Evolutionary conservation across 1,140 invertebrate species (phyloP), one percentile per base, ranked within the genome.

Genomic region (Penaeus chinensis): DNA sequence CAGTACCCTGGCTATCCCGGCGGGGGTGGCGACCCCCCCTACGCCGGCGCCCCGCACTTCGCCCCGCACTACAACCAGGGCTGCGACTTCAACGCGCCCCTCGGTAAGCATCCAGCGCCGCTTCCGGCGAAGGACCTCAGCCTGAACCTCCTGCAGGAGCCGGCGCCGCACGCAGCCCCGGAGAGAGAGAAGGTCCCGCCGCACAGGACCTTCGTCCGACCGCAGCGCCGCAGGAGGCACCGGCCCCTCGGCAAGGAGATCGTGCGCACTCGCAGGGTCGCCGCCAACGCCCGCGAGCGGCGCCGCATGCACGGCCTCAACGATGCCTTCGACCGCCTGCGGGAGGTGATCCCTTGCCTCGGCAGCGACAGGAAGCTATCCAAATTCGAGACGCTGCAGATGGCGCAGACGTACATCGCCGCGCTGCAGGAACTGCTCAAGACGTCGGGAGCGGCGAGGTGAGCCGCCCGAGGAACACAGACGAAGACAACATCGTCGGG

Each of bases 361-460:
- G 95, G 95, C 3, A 94, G 95, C 54, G 96, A 97, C 90, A 94
- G 96, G 89, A 96, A 96, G 91, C 92, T 97, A 3, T 96, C 96
- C 90, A 97, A 97, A 92, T 97, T 95, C 91, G 96, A 97, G 92
- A 97, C 96, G 0, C 92, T 97, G 22, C 96, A 97, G 93, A 96
- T 97, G 96, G 96, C 96, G 0, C 96, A 97, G 91, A 96, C 95
- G 11, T 97, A 97, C 91, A 97, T 97, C 61, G 84, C 84, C 0
- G 97, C 97, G 0, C 93, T 99, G 19, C 96, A 96, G 91, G 97
- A 98, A 91, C 92, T 98, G 19, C 92, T 98, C n/a, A 82, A 84
- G 78, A 81, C 63, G 20, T 88, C 87, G 20, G 87, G 63, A 71
- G 77, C 81, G 22, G 27, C 79, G n/a, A 79, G 71, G 62, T 87